phyloP scores from a whole-genome alignment of 2,797 vertebrate species.

The Rhynchonycteris naso region DNA sequence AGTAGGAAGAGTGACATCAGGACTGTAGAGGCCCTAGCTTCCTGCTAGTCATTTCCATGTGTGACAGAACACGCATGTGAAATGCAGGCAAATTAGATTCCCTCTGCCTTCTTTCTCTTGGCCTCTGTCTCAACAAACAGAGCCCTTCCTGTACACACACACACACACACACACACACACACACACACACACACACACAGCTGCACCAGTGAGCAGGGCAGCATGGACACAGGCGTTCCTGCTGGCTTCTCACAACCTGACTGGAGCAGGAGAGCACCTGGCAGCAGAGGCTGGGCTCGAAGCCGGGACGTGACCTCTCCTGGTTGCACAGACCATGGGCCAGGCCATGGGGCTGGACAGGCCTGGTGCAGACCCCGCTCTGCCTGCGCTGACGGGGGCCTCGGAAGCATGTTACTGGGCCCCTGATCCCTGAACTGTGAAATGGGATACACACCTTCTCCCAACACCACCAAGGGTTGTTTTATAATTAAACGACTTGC shows the following conservation, averaged over 20 bases:
- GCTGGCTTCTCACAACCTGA: background rate
- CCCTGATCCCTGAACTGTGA: background rate
- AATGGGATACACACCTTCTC: background rate
- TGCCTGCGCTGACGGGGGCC: background rate
- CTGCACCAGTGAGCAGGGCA: background rate
- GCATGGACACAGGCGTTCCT: background rate
- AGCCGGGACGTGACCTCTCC: background rate
- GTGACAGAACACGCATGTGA: accelerated
- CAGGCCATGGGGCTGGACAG: background rate
- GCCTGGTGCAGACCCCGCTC: background rate
- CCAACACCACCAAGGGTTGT: no score
- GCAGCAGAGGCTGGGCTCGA: background rate
- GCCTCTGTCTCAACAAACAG: background rate
- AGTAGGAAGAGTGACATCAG: no score
- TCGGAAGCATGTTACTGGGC: background rate
- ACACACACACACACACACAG: no score
- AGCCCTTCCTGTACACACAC: background rate
- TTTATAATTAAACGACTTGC: background rate
- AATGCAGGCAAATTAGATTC: background rate
- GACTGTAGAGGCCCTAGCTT: background rate
- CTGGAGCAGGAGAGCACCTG: background rate
- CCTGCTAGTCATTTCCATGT: background rate
- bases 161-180: accelerated
- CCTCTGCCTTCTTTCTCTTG: background rate
- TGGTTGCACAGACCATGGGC: no score